phyloP scores from a whole-genome alignment of 2,888 invertebrate species.

The Parelbella ahira region DNA sequence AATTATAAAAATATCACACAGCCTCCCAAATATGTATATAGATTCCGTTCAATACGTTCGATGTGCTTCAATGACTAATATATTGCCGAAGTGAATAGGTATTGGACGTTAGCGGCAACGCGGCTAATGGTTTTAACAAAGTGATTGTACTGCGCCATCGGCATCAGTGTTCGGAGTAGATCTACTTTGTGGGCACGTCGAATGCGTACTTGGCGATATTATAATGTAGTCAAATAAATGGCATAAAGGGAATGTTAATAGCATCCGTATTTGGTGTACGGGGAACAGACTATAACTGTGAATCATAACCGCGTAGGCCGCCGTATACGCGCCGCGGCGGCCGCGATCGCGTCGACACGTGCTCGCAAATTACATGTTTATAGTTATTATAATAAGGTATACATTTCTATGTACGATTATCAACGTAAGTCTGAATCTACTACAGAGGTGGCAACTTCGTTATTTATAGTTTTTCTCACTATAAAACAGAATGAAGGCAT shows the following conservation, averaged over 20 bases:
- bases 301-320: slow-evolving; percentile 60
- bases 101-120: no score
- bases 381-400: slow-evolving; percentile 6
- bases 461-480: slow-evolving; percentile 22
- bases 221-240: slow-evolving; percentile 48
- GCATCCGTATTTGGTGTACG: slow-evolving; percentile 49
- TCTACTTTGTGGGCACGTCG: slow-evolving; percentile 13
- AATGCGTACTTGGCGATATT: slow-evolving; percentile 20
- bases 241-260: slow-evolving; percentile 62
- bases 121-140: no score
- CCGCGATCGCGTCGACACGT: not conserved
- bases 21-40: no score
- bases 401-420: slow-evolving; percentile 3
- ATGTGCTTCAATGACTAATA: no score
- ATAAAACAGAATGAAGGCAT: slow-evolving; percentile 6
- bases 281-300: slow-evolving; percentile 44
- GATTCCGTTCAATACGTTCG: no score
- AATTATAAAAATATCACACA: no score
- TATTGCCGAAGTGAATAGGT: no score
- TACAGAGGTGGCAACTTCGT: slow-evolving; percentile 10
- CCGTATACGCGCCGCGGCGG: slow-evolving; percentile 13
- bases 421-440: slow-evolving; percentile 1
- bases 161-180: no score
- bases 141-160: slow-evolving; percentile 5
- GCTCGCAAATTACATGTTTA: slow-evolving; percentile 18